phyloP scores from a whole-genome alignment of 2,113 vertebrate genomes.

The Esox niger region DNA sequence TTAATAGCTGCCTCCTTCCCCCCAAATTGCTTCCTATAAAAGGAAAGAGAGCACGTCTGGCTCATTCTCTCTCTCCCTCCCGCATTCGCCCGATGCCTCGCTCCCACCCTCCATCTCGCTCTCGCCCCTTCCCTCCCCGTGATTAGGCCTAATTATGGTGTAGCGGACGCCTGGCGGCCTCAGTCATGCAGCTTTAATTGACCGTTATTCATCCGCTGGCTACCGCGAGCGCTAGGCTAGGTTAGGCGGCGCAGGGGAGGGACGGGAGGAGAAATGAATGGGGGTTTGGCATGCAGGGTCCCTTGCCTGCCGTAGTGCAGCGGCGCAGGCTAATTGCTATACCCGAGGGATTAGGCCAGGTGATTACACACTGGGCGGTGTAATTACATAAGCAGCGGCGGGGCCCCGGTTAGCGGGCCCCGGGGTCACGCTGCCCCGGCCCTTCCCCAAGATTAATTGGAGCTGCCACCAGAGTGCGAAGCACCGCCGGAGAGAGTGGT shows the following conservation, averaged over 20 bases:
- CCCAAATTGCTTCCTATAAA: slow-evolving; percentile 85
- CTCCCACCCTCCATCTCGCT: slow-evolving; percentile 45
- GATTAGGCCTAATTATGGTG: slow-evolving; percentile 96
- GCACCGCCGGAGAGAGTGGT: slow-evolving; percentile 79
- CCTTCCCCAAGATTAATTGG: slow-evolving; percentile 98
- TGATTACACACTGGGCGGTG: slow-evolving; percentile 92
- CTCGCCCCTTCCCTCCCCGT: slow-evolving; percentile 68
- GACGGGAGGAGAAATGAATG: slow-evolving; percentile 30
- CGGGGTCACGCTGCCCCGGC: slow-evolving; percentile 85
- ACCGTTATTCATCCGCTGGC: slow-evolving; percentile 88
- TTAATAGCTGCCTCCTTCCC: slow-evolving; percentile 79
- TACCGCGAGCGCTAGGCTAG: slow-evolving; percentile 61
- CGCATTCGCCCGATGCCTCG: slow-evolving; percentile 53
- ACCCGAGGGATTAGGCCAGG: slow-evolving; percentile 89
- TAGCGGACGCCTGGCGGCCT: slow-evolving; percentile 84
- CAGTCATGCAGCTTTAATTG: slow-evolving; percentile 87
- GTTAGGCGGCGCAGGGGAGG: slow-evolving; percentile 68
- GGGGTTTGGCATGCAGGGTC: slow-evolving; percentile 71
- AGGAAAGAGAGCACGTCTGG: slow-evolving; percentile 71
- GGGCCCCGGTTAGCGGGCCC: slow-evolving; percentile 80
- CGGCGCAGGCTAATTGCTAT: slow-evolving; percentile 86
- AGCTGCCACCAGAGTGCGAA: slow-evolving; percentile 88
- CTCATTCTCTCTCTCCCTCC: slow-evolving; percentile 35
- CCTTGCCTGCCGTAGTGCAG: slow-evolving; percentile 41
- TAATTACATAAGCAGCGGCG: slow-evolving; percentile 97